Evolutionary conservation across 2,113 vertebrate genomes (phyloP), one percentile per base, ranked within the genome.

Genomic region (Trichechus manatus): DNA sequence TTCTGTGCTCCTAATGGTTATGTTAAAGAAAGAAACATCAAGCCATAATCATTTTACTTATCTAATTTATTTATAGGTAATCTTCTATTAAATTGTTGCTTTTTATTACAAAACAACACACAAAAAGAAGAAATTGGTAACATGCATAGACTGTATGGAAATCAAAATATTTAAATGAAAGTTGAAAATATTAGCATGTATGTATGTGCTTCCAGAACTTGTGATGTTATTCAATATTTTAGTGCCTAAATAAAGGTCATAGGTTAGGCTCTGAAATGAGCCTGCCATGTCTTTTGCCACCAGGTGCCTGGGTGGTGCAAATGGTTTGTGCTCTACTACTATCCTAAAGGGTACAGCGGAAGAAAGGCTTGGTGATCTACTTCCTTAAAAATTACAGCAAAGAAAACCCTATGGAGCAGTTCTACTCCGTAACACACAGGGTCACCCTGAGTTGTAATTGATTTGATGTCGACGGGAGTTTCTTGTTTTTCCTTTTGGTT

Each of bases 41-140:
- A 50, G 15, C 31, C 23, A 68, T 63, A 78, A 88, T 95, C 42
- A 72, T 92, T 89, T 93, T 74, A 78, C 23, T 74, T 50, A 50
- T 42, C 79, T 91, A 80, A n/a, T 93, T 97, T 91, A 74, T 96
- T 94, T 96, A 44, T 29, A 50, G 9, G 53, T 85, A 93, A 64
- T 74, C 44, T 96, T 70, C 31, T 77, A 64, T 78, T 66, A 61
- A 59, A 20, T 81, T 79, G 61, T 89, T 83, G 17, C 7, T 5
- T 85, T 96, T 91, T 80, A 72, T 87, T 89, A 47, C 53, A 88
- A 95, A 89, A 63, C 50, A 85, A 87, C 23, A 75, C 5, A 78
- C 3, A 95, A 64, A 93, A 92, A 19, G 8, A 80, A 88, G 70
- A 88, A 89, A 78, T 64, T 53, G 1, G 9, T 66, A n/a, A 84